Conservation (phyloP, 1,140 invertebrate genomes). For the Lepidotrigona ventralis region DNA sequence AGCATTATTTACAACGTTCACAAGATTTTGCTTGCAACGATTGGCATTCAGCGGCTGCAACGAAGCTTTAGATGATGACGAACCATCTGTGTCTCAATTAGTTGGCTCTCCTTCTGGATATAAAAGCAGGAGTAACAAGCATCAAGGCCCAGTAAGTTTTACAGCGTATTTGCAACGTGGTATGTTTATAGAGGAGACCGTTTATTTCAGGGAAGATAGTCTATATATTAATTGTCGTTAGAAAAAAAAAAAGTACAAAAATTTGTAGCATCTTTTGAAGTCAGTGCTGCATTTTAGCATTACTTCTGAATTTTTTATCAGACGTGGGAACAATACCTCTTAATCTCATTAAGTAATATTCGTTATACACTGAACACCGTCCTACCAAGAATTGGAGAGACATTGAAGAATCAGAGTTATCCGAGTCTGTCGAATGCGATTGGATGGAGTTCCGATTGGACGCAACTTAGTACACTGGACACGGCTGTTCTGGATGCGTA, state of each 20-base stretch:
- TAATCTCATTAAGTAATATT: slow-evolving; percentile 95
- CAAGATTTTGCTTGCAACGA: slow-evolving; percentile 83
- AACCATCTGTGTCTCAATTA: slow-evolving; percentile 83
- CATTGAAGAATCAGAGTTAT: slow-evolving; percentile 72
- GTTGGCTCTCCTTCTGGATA: slow-evolving; percentile 83
- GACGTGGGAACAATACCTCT: slow-evolving; percentile 88
- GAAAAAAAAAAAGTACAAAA: slow-evolving; percentile 23
- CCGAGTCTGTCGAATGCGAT: slow-evolving; percentile 74
- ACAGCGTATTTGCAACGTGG: not conserved
- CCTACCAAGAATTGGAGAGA: slow-evolving; percentile 85
- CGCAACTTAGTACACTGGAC: slow-evolving; percentile 83
- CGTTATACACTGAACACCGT: slow-evolving; percentile 89
- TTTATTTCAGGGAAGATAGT: not conserved
- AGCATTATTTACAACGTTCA: slow-evolving; percentile 85
- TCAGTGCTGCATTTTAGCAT: slow-evolving; percentile 37
- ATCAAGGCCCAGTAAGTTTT: slow-evolving; percentile 71
- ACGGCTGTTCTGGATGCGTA: slow-evolving; percentile 89
- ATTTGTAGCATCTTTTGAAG: slow-evolving; percentile 36
- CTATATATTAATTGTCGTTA: slow-evolving; percentile 14
- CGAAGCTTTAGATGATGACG: slow-evolving; percentile 80
- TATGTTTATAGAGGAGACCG: slow-evolving; percentile 6
- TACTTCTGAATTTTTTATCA: slow-evolving; percentile 72
- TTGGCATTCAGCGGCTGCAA: slow-evolving; percentile 84
- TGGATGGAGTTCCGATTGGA: slow-evolving; percentile 77
- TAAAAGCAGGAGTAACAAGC: slow-evolving; percentile 73